Conservation (phyloP, 2,888 invertebrate genomes). For the Trisateles emortualis region DNA sequence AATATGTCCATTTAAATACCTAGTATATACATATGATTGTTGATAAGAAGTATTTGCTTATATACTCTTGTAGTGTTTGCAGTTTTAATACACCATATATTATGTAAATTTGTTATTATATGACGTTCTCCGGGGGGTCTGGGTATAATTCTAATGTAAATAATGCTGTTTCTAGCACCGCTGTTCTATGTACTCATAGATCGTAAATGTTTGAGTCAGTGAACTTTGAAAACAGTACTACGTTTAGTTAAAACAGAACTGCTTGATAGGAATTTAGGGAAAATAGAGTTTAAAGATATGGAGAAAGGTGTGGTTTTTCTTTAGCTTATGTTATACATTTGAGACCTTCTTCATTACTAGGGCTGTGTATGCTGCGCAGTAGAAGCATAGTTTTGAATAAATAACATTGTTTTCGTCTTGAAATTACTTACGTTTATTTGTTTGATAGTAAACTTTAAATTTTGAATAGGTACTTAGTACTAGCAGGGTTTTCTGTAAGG, state of each 20-base stretch:
- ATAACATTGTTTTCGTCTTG: neutral
- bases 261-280: no score
- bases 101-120: slow-evolving; percentile 3
- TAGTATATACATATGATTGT: slow-evolving; percentile 10
- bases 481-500: no score
- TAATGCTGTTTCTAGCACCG: neutral
- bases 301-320: no score
- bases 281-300: no score
- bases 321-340: no score
- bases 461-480: no score
- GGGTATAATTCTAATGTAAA: slow-evolving; percentile 3
- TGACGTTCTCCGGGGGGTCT: slow-evolving; percentile 13
- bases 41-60: slow-evolving; percentile 22
- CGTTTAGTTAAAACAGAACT: no score
- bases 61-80: slow-evolving; percentile 15
- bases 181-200: no score
- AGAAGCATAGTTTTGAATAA: neutral
- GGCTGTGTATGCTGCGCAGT: slow-evolving; percentile 8
- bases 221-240: slow-evolving; percentile 31
- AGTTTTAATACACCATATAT: slow-evolving; percentile 17
- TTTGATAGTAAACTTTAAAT: neutral
- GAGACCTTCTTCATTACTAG: no score
- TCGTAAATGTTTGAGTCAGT: slow-evolving; percentile 27
- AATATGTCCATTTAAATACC: slow-evolving; percentile 21
- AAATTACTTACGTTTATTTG: neutral